Conservation (phyloP, 1,140 invertebrate genomes). For the Achroia grisella region DNA sequence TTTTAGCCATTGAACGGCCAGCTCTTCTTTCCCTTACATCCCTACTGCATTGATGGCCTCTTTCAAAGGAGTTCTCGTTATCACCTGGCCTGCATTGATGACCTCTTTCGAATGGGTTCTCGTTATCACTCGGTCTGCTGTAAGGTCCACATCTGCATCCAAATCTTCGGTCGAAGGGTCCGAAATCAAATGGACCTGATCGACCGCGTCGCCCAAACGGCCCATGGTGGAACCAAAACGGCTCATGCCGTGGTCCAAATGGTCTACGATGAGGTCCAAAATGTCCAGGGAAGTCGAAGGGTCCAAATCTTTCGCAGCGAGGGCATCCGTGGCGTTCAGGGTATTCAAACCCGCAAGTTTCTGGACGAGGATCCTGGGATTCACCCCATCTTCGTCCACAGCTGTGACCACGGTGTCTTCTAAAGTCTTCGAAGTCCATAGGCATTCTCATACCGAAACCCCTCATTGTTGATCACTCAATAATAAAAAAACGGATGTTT, state of each 20-base stretch:
- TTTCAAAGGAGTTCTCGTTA: neutral
- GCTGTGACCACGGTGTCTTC: too few relatives aligned
- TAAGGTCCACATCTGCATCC: neutral
- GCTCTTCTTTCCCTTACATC: neutral
- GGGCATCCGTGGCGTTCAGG: neutral
- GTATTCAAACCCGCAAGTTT: too few relatives aligned
- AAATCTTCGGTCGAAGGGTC: neutral
- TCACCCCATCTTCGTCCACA: too few relatives aligned
- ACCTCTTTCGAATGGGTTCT: neutral
- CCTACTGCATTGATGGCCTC: neutral
- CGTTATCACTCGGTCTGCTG: neutral
- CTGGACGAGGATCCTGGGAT: too few relatives aligned
- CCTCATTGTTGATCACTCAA: too few relatives aligned
- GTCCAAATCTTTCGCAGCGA: neutral
- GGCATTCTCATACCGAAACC: too few relatives aligned
- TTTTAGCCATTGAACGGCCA: neutral
- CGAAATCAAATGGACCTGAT: neutral
- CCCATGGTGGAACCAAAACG: neutral
- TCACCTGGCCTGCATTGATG: neutral
- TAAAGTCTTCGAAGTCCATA: too few relatives aligned
- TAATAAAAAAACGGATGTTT: too few relatives aligned
- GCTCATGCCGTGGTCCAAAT: neutral
- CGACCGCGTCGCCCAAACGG: neutral
- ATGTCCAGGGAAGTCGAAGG: neutral
- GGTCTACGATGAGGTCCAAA: neutral